Evolutionary conservation across 2,888 invertebrate genomes (phyloP).

Genomic region (Lasioglossum vierecki): DNA sequence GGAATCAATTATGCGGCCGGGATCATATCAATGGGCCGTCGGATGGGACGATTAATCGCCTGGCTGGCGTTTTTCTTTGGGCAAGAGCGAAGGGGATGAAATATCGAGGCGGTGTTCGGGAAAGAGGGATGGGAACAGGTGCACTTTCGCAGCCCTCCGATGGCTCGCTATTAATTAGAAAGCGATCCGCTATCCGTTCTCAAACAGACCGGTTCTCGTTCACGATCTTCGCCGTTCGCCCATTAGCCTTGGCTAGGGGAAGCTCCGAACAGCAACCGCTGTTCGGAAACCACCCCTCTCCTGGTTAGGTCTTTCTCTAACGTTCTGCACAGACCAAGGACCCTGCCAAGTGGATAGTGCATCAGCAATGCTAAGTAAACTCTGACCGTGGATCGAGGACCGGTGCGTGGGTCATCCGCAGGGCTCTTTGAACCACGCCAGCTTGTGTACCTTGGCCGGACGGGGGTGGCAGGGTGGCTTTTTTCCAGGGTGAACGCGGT

Average conservation of each 20-base stretch:
- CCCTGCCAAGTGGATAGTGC: constrained; percentile 73
- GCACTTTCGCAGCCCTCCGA: constrained; percentile 55
- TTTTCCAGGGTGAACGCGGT: not conserved
- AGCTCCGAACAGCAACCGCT: not conserved
- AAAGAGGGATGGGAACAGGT: constrained; percentile 32
- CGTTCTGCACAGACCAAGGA: constrained; percentile 24
- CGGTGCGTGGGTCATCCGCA: constrained; percentile 23
- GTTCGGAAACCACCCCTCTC: not conserved
- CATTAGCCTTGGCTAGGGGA: constrained; percentile 21
- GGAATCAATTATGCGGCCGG: constrained; percentile 52
- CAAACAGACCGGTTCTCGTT: constrained; percentile 59
- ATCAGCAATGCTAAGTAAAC: constrained; percentile 83
- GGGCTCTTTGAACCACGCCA: constrained; percentile 1
- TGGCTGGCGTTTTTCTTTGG: constrained; percentile 41
- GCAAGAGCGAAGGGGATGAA: constrained; percentile 32
- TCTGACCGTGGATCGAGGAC: constrained; percentile 65
- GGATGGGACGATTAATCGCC: constrained; percentile 52
- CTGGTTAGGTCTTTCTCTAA: constrained; percentile 1
- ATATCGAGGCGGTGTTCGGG: constrained; percentile 38
- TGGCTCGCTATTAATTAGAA: constrained; percentile 67
- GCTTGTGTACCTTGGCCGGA: not conserved
- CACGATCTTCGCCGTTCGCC: constrained; percentile 57
- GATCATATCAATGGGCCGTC: constrained; percentile 17
- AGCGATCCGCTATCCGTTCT: constrained; percentile 61
- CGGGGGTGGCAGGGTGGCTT: not conserved